Evolutionary conservation across 1,140 invertebrate genomes (phyloP).

Genomic region (Drosophila oshimai): DNA sequence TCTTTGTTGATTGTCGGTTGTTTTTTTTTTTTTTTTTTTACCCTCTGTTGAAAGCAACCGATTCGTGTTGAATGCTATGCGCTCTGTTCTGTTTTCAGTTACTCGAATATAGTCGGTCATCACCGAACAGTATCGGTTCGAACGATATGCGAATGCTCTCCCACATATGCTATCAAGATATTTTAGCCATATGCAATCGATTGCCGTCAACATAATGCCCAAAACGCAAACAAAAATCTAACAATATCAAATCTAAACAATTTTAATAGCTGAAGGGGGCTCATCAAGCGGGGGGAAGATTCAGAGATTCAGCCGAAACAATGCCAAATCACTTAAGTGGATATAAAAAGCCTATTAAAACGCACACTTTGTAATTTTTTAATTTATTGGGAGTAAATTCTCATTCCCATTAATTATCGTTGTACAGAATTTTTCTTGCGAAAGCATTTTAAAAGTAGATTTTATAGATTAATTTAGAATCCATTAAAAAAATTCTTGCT

Average conservation of each 20-base stretch:
- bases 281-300: conserved; percentile 27
- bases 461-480: not conserved
- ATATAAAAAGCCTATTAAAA: conserved; percentile 25
- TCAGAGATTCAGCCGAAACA: not conserved
- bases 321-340: conserved; percentile 13
- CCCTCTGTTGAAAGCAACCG: conserved; percentile 29
- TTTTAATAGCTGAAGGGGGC: conserved; percentile 14
- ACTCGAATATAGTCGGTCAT: conserved; percentile 58
- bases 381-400: conserved; percentile 25
- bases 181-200: conserved; percentile 55
- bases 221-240: conserved; percentile 38
- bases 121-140: conserved; percentile 40
- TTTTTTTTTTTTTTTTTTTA: conserved; percentile 33
- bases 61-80: conserved; percentile 69
- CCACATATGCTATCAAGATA: conserved; percentile 47
- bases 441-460: not conserved
- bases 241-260: conserved; percentile 44
- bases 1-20: conserved; percentile 25
- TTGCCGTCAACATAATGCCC: conserved; percentile 59
- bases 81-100: conserved; percentile 64
- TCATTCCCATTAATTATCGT: not conserved
- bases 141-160: conserved; percentile 42
- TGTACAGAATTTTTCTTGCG: not conserved
- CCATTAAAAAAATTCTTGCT: conserved; percentile 2
- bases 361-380: conserved; percentile 12